Conservation (phyloP, 2,113 vertebrate species). For the Oreochromis aureus region DNA sequence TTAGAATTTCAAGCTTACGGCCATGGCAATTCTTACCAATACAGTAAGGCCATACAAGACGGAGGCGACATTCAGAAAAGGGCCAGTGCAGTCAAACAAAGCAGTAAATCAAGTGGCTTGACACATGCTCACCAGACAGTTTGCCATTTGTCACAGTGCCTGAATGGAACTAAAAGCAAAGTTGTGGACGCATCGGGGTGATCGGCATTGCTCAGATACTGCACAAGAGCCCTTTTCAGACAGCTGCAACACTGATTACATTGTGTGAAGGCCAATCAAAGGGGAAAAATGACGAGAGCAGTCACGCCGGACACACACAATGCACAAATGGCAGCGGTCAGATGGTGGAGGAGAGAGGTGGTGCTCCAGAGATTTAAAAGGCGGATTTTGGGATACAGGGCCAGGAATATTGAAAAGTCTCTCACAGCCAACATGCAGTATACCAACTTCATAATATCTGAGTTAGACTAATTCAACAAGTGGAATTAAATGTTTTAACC, state of each 20-base stretch:
- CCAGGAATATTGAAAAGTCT: slow-evolving; percentile 27
- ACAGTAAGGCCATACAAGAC: slow-evolving; percentile 57
- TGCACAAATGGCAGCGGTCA: slow-evolving; percentile 66
- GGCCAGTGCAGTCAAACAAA: slow-evolving; percentile 64
- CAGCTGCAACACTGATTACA: slow-evolving; percentile 73
- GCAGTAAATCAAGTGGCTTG: slow-evolving; percentile 73
- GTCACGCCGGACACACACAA: slow-evolving; percentile 69
- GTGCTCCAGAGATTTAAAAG: slow-evolving; percentile 46
- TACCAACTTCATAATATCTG: not conserved
- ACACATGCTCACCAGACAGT: slow-evolving; percentile 73
- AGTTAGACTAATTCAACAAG: not conserved
- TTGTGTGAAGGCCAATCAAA: slow-evolving; percentile 76
- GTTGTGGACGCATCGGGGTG: slow-evolving; percentile 60
- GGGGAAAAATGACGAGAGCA: slow-evolving; percentile 71
- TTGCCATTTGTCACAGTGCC: slow-evolving; percentile 70
- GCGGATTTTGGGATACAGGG: slow-evolving; percentile 36
- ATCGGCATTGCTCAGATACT: slow-evolving; percentile 66
- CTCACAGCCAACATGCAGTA: not conserved
- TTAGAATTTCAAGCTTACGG: slow-evolving; percentile 66
- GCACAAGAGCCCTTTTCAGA: slow-evolving; percentile 75
- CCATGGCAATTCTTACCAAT: slow-evolving; percentile 64
- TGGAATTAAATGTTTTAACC: not conserved
- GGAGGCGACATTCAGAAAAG: slow-evolving; percentile 52
- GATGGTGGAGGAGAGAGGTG: slow-evolving; percentile 56
- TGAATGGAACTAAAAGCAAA: slow-evolving; percentile 73